Percentiles rank a stretch among this genome's conserved stretches.
phyloP scores from a whole-genome alignment of 2,888 invertebrate genomes.

The Andrena bucephala region DNA sequence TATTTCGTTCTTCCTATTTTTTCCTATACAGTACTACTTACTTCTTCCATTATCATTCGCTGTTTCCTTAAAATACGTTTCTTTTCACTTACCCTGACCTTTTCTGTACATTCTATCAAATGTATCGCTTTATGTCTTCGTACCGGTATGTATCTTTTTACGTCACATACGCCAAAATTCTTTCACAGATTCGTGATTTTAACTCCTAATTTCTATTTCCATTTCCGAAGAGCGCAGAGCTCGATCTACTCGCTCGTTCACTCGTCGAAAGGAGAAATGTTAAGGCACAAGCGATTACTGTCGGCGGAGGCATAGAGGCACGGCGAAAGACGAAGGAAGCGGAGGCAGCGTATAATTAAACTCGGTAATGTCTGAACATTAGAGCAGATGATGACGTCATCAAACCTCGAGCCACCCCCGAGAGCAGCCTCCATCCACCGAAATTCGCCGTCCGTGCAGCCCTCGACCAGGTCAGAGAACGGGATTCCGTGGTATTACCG shows the following conservation, averaged over 20 bases:
- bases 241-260: constrained; percentile 21
- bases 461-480: constrained; percentile 53
- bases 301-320: constrained; percentile 49
- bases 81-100: no score
- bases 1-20: no score
- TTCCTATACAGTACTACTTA: no score
- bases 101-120: no score
- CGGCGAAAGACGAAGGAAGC: constrained; percentile 55
- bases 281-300: constrained; percentile 64
- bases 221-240: not conserved
- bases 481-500: constrained; percentile 71
- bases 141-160: no score
- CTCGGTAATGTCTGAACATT: constrained; percentile 78
- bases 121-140: no score
- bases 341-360: constrained; percentile 78
- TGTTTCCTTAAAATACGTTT: no score
- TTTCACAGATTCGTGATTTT: not conserved
- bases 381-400: constrained; percentile 80
- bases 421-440: constrained; percentile 52
- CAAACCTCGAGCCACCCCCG: constrained; percentile 66
- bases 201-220: not conserved
- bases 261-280: constrained; percentile 42
- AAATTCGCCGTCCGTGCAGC: constrained; percentile 69
- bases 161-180: no score
- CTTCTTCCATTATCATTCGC: no score